These are phyloP conservation scores for Phrynocephalus vlangalii DNA, from an alignment of 2,797 vertebrate genomes.

Conservation along the genomic window DNA sequence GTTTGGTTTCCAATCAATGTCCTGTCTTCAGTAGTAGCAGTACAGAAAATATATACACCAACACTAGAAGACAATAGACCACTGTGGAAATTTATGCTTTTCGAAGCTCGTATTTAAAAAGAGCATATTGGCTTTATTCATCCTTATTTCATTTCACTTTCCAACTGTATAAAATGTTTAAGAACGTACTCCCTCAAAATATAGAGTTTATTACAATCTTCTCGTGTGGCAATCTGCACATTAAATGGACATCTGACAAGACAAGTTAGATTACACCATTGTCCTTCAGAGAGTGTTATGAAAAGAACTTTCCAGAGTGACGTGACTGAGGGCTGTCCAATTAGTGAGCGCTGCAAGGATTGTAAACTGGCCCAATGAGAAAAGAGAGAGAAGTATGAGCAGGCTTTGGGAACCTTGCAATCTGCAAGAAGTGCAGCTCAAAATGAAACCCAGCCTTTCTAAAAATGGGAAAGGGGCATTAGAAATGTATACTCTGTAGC, in stretches of 20 bases:
- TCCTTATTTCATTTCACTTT: background rate
- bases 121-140: background rate
- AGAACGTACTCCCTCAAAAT: background rate
- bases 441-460: background rate
- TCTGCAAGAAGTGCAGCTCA: background rate
- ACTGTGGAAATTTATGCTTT: background rate
- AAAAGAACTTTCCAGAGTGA: background rate
- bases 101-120: background rate
- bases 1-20: background rate
- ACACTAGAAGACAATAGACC: background rate
- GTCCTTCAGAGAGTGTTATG: background rate
- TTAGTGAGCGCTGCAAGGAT: background rate
- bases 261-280: background rate
- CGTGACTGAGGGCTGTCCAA: background rate
- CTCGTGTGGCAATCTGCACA: background rate
- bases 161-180: background rate
- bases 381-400: background rate
- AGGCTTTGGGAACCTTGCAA: background rate
- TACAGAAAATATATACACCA: background rate
- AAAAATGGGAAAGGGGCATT: background rate
- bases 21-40: background rate
- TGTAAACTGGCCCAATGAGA: background rate
- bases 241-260: background rate
- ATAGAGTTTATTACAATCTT: background rate
- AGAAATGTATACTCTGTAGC: background rate